Conservation (phyloP, 2,113 vertebrate species). For the Plecotus auritus region DNA sequence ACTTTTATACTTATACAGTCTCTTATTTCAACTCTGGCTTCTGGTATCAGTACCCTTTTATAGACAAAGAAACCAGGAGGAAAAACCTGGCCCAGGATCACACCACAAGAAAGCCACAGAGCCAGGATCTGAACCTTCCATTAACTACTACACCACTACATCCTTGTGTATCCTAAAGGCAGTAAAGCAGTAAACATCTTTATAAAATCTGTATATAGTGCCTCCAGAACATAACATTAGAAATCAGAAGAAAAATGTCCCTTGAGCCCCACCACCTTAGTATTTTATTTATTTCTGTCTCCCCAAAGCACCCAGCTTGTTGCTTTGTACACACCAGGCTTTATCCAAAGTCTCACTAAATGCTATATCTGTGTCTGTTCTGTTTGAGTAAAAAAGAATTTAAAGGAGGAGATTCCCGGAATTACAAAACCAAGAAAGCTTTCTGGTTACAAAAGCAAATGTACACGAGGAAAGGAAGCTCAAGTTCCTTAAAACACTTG, state of each 20-base stretch:
- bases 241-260: neutral
- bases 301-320: neutral
- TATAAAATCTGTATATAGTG: neutral
- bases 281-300: neutral
- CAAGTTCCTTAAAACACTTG: slow-evolving; percentile 39
- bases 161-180: neutral
- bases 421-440: slow-evolving; percentile 55
- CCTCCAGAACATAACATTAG: neutral
- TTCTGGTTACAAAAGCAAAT: slow-evolving; percentile 49
- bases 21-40: neutral
- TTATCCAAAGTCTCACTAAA: neutral
- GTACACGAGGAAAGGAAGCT: slow-evolving; percentile 40
- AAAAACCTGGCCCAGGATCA: neutral
- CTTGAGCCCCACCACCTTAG: neutral
- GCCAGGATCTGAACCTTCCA: neutral
- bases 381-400: neutral
- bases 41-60: neutral
- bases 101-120: neutral
- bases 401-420: slow-evolving; percentile 13
- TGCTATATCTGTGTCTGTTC: neutral
- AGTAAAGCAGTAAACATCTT: neutral
- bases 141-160: neutral
- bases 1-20: neutral
- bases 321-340: neutral
- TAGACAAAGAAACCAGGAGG: neutral